Base-by-base conservation (phyloP, 2,797 vertebrate species). In the Danionella dracula region DNA sequence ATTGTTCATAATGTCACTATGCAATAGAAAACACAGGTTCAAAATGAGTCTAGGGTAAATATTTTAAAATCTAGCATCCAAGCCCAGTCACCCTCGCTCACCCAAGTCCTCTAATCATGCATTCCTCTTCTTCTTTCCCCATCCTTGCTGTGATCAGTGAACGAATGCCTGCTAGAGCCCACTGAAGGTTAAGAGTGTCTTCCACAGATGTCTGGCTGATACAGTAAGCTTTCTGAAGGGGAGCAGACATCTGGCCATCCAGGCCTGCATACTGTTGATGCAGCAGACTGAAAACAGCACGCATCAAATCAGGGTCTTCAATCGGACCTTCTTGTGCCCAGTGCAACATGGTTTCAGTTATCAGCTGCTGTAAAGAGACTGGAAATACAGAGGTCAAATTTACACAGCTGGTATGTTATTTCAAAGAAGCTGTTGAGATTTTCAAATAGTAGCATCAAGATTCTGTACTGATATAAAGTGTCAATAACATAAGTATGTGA, bases 1-100 rank as follows among this genome's bases (percentile, higher is more conserved):
- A 78, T 98, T 98, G 79, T 98, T 98, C 93, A 98, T 98, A 62
- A 98, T 95, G 72, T 98, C 94, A 72, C 96, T 98, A 71, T 1
- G 77, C 51, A 82, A 54, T 63, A 72, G 41, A 64, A 11, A 57
- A 16, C 2, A 48, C 21, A 35, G 12, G n/a, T 27, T 13, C 13
- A 23, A 4, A 15, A 13, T 8, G 27, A 29, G 4, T n/a, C n/a
- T n/a, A n/a, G n/a, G n/a, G n/a, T n/a, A n/a, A n/a, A n/a, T n/a
- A n/a, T n/a, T n/a, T n/a, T n/a, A n/a, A n/a, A n/a, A n/a, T 29
- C 13, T 8, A 48, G 21, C n/a, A 48, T 29, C 13, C 7, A 12
- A 29, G 7, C 11, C 15, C 27, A 32, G 15, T 5, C 2, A 13
- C 16, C 8, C 0, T 5, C 4, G 10, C 69, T 81, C 87, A 97